phyloP scores from a whole-genome alignment of 2,113 vertebrate genomes.

The Engraulis encrasicolus region DNA sequence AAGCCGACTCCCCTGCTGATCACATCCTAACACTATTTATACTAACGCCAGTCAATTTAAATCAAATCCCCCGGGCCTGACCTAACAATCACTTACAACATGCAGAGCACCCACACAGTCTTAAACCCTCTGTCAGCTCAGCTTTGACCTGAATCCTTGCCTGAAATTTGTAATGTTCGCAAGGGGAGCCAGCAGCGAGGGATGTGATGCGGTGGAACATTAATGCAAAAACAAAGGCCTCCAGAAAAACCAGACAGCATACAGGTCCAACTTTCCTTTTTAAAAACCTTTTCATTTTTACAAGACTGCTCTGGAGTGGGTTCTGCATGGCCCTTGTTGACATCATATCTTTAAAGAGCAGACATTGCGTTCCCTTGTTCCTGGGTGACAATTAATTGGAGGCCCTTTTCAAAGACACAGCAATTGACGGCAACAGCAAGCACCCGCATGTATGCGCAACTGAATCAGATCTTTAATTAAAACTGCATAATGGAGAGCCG shows the following conservation, averaged over 20 bases:
- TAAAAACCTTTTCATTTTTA: not conserved
- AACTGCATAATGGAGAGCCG: not conserved
- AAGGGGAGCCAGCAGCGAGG: not conserved
- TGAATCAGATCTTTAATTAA: conserved; percentile 6
- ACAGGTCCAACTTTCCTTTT: no score
- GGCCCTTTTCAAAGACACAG: not conserved
- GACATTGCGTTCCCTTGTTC: not conserved
- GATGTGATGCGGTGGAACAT: not conserved
- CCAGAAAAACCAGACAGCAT: not conserved
- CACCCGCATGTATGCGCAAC: not conserved
- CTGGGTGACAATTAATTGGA: not conserved
- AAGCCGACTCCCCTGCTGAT: not conserved
- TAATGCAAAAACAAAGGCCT: not conserved
- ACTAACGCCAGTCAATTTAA: not conserved
- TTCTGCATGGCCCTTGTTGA: not conserved
- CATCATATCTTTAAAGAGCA: not conserved
- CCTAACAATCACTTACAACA: not conserved
- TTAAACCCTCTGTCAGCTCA: not conserved
- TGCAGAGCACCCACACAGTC: not conserved
- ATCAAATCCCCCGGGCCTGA: conserved; percentile 3
- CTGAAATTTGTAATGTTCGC: not conserved
- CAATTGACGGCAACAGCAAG: not conserved
- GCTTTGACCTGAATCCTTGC: not conserved
- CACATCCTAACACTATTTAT: not conserved
- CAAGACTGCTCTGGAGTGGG: not conserved